phyloP scores from a whole-genome alignment of 2,113 vertebrate genomes.

The Sardina pilchardus region DNA sequence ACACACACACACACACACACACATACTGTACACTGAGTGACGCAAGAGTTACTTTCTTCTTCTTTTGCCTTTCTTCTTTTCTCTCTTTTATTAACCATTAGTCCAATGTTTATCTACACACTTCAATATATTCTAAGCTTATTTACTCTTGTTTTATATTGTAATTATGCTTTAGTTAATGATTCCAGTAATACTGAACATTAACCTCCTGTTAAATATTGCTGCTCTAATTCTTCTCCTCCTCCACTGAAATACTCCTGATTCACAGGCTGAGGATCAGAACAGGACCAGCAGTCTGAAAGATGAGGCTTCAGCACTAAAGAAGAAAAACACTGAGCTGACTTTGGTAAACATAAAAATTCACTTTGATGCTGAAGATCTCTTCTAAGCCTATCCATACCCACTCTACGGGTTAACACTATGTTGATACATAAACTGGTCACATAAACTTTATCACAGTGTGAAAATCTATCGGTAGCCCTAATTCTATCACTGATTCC shows the following conservation, averaged over 20 bases:
- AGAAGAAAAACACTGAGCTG: constrained; percentile 85
- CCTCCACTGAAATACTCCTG: constrained; percentile 23
- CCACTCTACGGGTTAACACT: too few species aligned
- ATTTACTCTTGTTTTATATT: neutral
- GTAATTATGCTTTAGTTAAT: neutral
- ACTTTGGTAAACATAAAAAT: constrained; percentile 77
- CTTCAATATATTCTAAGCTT: neutral
- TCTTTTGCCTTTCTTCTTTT: neutral
- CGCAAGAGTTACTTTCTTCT: neutral
- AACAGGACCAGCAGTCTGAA: constrained; percentile 81
- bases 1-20: neutral
- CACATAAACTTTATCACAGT: too few species aligned
- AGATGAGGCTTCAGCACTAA: constrained; percentile 83
- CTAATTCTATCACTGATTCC: too few species aligned
- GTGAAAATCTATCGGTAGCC: too few species aligned
- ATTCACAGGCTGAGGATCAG: constrained; percentile 87
- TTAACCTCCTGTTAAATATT: neutral
- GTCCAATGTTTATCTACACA: neutral
- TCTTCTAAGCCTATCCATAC: neutral
- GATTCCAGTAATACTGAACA: neutral
- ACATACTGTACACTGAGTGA: neutral
- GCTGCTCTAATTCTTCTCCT: neutral
- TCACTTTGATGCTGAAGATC: neutral
- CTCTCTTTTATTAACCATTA: neutral
- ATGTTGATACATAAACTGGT: too few species aligned